Base-by-base conservation (phyloP, 1,140 invertebrate genomes). In the Sycophaga agraensis region DNA sequence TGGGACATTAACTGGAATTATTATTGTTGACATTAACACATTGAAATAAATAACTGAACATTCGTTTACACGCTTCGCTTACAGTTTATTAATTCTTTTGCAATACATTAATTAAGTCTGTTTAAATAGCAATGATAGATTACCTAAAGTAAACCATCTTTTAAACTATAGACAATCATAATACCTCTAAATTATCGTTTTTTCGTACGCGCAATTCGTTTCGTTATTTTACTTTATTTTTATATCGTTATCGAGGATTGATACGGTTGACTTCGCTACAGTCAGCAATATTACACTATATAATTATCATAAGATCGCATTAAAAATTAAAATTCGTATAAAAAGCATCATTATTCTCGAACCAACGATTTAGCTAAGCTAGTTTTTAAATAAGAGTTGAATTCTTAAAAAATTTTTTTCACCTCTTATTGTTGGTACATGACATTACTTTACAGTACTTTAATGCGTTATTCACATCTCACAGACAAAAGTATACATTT, bases 311-410 rank as follows among this genome's bases (percentile, higher is more conserved):
- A 77, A 75, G 70, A 68, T 75, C 73, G 72, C 74, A 66, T 78
- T n/a, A 73, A 78, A 79, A 80, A 78, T 74, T 76, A 79, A 80
- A 80, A 77, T 78, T 75, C 73, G 78, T 80, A 80, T 80, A 80
- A 80, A 80, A 80, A 79, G 78, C 77, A 73, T 78, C 73, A 70
- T 79, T 77, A 79, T 73, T 66, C 49, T 35, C 54, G 40, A 65
- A 45, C 35, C 22, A 61, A 39, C 51, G 24, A 40, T 58, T 58
- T 35, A 53, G 48, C 42, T 53, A 26, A 65, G 28, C 43, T 58
- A 57, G 34, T 48, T 59, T 50, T 42, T n/a, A 58, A 57, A 51
- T 45, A 51, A 63, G 26, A 51, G 26, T 42, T 50, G 22, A 57
- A 26, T 56, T 17, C 7, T 45, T 62, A 48, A 61, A 62, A 61